Percentiles rank a stretch among this genome's conserved stretches.
Evolutionary conservation across 1,140 invertebrate genomes (phyloP).

Genomic region (Leptoteleia sp.): DNA sequence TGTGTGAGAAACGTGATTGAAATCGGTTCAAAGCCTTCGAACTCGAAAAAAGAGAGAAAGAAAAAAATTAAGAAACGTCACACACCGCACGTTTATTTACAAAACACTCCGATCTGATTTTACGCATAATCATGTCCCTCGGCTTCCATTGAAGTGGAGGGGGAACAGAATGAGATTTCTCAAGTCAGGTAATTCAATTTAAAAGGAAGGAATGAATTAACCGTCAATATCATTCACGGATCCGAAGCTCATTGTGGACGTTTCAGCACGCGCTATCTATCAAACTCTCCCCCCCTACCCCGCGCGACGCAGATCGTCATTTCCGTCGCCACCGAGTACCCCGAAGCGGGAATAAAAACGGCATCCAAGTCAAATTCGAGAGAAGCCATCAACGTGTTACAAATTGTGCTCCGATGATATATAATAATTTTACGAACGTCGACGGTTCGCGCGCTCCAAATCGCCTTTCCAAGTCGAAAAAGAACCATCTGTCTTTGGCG

Average conservation of each 20-base stretch:
- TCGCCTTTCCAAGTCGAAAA: too few species aligned
- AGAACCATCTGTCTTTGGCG: too few species aligned
- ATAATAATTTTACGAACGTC: constrained; percentile 41
- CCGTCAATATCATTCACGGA: constrained; percentile 37
- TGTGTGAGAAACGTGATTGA: too few species aligned
- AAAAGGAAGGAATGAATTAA: constrained; percentile 47
- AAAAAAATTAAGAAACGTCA: too few species aligned
- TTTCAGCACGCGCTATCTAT: constrained; percentile 61
- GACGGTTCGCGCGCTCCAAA: too few species aligned
- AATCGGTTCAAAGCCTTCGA: too few species aligned
- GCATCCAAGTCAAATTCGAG: constrained; percentile 29
- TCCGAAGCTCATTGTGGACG: constrained; percentile 25
- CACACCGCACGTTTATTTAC: constrained; percentile 31
- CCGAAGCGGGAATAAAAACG: constrained; percentile 19
- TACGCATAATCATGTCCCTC: constrained; percentile 31
- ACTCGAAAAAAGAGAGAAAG: too few species aligned
- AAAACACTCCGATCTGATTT: constrained; percentile 32
- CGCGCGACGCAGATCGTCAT: constrained; percentile 21
- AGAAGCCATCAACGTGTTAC: constrained; percentile 27
- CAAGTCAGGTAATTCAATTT: constrained; percentile 10
- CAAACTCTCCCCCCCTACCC: constrained; percentile 15
- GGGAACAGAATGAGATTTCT: constrained; percentile 2
- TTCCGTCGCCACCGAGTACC: constrained; percentile 40
- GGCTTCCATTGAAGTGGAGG: background rate
- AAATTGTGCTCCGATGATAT: constrained; percentile 43